Base-by-base conservation (phyloP, 2,888 invertebrate genomes). In the Periphyllus acericola region DNA sequence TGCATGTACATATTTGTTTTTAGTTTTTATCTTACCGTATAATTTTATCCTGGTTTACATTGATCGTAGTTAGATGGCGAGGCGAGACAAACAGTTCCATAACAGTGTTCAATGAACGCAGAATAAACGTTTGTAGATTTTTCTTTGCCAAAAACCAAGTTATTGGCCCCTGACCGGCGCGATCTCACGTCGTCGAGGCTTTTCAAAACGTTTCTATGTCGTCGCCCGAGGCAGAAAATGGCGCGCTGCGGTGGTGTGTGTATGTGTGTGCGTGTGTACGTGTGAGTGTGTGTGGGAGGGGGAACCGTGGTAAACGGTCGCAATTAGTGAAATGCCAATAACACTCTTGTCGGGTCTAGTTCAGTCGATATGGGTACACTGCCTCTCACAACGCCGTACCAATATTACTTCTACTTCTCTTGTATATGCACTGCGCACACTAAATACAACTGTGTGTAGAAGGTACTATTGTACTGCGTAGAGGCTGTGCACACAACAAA, bases 241-340 rank as follows among this genome's bases (percentile, higher is more conserved):
- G 66, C 25, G 29, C 68, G n/a, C 8, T 40, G 40, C 40, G 40
- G 40, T 40, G 9, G 40, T 40, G 40, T 8, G 40, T 40, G 9
- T 9, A 40, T 8, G 40, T 1, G 6, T 40, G 40, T 5, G 40
- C 8, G 8, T 9, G 40, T 40, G 40, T 8, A n/a, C n/a, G n/a
- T n/a, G 46, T 5, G 46, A 46, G 46, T 9, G 29, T n/a, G n/a
- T n/a, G 68, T n/a, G 8, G 8, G 72, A n/a, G 8, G 83, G 46
- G n/a, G 52, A 52, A 21, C 75, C 17, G 46, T 29, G 55, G 84
- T 76, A 76, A 76, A 84, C 66, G 84, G 40, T 66, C 66, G 84
- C 84, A 84, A 84, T 84, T 84, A 84, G 36, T 66, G 75, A 84
- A 84, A 84, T 76, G 76, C 84, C 84, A 84, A 84, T 84, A 84